Percentiles rank a stretch among this genome's conserved stretches.
phyloP scores from a whole-genome alignment of 2,888 invertebrate genomes.

The Lordiphosa fenestrarum region DNA sequence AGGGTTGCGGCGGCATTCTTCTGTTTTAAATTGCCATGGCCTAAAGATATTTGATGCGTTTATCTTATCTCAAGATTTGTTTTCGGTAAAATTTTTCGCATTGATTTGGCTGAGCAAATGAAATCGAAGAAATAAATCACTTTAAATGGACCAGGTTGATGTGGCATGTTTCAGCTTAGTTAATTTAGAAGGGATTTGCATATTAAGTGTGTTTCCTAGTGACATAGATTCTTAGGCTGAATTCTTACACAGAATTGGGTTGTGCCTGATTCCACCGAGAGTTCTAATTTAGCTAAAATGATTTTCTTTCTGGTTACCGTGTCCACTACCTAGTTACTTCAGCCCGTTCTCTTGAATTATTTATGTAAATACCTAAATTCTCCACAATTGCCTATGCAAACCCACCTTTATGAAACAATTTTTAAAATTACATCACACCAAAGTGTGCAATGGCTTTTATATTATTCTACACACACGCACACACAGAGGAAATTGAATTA shows the following conservation, averaged over 20 bases:
- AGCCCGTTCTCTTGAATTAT: neutral
- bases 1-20: conserved; percentile 11
- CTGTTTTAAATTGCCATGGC: conserved; percentile 1
- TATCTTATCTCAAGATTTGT: conserved; percentile 24
- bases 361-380: neutral
- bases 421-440: conserved; percentile 8
- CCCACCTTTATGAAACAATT: neutral
- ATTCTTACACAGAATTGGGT: too few species aligned
- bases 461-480: conserved; percentile 7
- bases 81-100: conserved; percentile 6
- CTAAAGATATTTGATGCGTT: conserved; percentile 18
- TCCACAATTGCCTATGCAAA: neutral
- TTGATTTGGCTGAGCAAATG: conserved; percentile 7
- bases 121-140: too few species aligned
- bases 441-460: conserved; percentile 8
- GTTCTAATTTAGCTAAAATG: too few species aligned
- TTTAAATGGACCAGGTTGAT: too few species aligned
- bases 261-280: too few species aligned
- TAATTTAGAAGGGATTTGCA: too few species aligned
- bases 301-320: too few species aligned
- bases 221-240: too few species aligned
- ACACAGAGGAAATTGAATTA: conserved; percentile 8
- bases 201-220: too few species aligned
- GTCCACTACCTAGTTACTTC: too few species aligned
- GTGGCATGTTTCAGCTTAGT: too few species aligned